Base-by-base conservation (phyloP, 2,888 invertebrate species). In the Cremastinae sp. region DNA sequence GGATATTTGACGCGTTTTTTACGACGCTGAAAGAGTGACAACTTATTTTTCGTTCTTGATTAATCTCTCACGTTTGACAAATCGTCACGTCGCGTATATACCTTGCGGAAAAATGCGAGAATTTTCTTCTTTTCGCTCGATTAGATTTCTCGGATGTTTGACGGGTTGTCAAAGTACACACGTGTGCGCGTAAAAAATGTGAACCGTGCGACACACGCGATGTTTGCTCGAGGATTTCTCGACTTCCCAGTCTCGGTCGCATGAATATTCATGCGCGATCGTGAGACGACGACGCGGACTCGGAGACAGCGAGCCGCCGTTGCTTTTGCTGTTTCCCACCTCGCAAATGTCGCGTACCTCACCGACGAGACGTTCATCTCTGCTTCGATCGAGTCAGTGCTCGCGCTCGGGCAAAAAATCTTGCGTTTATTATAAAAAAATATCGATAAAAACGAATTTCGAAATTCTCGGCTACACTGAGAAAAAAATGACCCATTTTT, bases 301-400 rank as follows among this genome's bases (percentile, higher is more conserved):
- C 56, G 68, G 68, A 76, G 75, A 76, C 75, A 69, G 75, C 75
- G 64, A 76, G 75, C 68, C 75, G 75, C 75, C 75, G 47, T 18
- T 56, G 65, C 51, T 9, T 18, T n/a, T 8, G 7, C 14, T 66
- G 34, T 66, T 41, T 53, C 62, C 45, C n/a, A 51, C 66, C 41
- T 43, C 28, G 59, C 74, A 58, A 49, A 41, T 59, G 51, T 58
- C 69, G 45, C 64, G 36, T 43, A 56, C 10, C 34, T 59, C 9
- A 28, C 41, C 43, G 41, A 51, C 16, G 43, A 47, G 22, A 38
- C n/a, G n/a, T n/a, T n/a, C 41, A 41, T 9, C 9, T 9, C 2
- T 12, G 2, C 41, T 41, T 12, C 12, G 9, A n/a, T 41, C 41
- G 2, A 9, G 10, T 9, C 41, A n/a, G 2, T 1, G n/a, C 1